These are phyloP conservation scores for Tiliqua scincoides DNA, from an alignment of 2,113 vertebrate genomes.

Conservation along the genomic window DNA sequence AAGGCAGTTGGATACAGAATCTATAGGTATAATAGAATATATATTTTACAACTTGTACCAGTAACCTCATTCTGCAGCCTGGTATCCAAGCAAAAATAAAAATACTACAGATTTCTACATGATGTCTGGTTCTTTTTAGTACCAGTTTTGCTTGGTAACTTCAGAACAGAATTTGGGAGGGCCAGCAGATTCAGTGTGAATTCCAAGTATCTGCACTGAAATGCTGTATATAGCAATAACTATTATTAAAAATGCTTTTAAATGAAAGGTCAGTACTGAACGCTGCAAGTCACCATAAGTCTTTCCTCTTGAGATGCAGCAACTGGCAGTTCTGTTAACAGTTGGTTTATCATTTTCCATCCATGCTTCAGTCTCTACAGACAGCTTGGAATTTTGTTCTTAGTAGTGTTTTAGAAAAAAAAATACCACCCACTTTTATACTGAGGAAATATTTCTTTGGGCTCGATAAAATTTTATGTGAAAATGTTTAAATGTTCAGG, in stretches of 20 bases:
- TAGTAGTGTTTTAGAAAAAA: slow-evolving; percentile 32
- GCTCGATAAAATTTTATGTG: slow-evolving; percentile 31
- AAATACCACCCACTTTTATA: slow-evolving; percentile 31
- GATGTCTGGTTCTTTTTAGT: not conserved
- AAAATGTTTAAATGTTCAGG: not conserved
- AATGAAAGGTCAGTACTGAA: slow-evolving; percentile 48
- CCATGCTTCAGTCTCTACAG: slow-evolving; percentile 50
- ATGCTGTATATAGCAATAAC: slow-evolving; percentile 50
- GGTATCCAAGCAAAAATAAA: not conserved
- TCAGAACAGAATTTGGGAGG: not conserved
- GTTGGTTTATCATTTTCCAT: slow-evolving; percentile 58
- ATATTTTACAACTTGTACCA: not conserved
- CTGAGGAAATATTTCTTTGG: not conserved
- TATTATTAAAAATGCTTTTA: slow-evolving; percentile 65
- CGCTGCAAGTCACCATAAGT: slow-evolving; percentile 49
- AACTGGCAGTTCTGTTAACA: slow-evolving; percentile 65
- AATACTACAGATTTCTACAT: slow-evolving; percentile 8
- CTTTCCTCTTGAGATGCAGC: slow-evolving; percentile 54
- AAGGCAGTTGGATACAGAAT: not conserved
- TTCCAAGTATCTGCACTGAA: slow-evolving; percentile 50
- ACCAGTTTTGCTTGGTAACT: slow-evolving; percentile 36
- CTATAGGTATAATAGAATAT: not conserved
- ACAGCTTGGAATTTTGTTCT: slow-evolving; percentile 42
- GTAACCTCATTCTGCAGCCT: not conserved
- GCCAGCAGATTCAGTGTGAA: slow-evolving; percentile 23